Evolutionary conservation across 2,888 invertebrate genomes (phyloP).

Genomic region (Sarcophaga variegata): DNA sequence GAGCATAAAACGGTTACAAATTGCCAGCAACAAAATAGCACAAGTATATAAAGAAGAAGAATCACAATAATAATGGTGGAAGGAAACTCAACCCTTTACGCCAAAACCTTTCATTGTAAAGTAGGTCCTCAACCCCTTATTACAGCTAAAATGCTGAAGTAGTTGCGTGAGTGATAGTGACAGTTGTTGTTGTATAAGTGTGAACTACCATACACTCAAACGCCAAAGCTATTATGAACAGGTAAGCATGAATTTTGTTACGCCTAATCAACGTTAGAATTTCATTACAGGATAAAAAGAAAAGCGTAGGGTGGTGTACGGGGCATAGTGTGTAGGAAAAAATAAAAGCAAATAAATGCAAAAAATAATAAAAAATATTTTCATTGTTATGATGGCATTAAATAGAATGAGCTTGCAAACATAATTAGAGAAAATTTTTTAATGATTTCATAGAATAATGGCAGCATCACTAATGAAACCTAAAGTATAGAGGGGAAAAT

Average conservation of each 20-base stretch:
- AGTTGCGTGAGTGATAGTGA: neutral
- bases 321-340: conserved; percentile 48
- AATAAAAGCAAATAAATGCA: conserved; percentile 6
- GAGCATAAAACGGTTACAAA: no score
- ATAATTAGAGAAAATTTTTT: neutral
- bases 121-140: conserved; percentile 18
- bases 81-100: conserved; percentile 31
- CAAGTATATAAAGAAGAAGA: neutral
- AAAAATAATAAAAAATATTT: conserved; percentile 1
- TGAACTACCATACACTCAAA: neutral
- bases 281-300: conserved; percentile 57
- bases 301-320: conserved; percentile 17
- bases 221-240: conserved; percentile 6
- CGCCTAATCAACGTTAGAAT: conserved; percentile 66
- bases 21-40: neutral
- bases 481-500: no score
- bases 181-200: no score
- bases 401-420: neutral
- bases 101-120: neutral
- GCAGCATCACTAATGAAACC: neutral
- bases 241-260: conserved; percentile 48
- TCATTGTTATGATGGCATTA: conserved; percentile 30
- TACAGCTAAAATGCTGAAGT: conserved; percentile 1
- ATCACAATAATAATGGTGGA: neutral
- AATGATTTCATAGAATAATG: conserved; percentile 24